Evolutionary conservation across 2,113 vertebrate species (phyloP).

Genomic region (Montifringilla adamsi): DNA sequence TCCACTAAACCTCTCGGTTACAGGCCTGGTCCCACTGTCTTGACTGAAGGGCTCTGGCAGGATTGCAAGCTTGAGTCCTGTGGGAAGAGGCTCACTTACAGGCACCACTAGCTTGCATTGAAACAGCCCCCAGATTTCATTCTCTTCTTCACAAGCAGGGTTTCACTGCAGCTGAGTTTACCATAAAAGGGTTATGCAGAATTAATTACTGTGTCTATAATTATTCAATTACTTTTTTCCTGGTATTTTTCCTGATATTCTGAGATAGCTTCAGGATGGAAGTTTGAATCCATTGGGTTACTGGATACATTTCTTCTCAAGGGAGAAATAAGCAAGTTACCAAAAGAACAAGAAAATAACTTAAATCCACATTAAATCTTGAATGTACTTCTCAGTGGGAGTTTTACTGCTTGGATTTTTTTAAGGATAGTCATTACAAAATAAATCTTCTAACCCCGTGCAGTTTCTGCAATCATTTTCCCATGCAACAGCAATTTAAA

Average conservation of each 20-base stretch:
- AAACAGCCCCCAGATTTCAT: background rate
- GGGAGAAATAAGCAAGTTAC: background rate
- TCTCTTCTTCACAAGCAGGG: background rate
- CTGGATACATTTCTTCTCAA: background rate
- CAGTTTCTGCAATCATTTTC: background rate
- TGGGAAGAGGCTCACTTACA: background rate
- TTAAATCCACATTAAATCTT: background rate
- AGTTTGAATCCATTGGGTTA: background rate
- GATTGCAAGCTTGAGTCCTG: background rate
- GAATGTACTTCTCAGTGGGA: background rate
- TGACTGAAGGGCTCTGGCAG: background rate
- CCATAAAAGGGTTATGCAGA: background rate
- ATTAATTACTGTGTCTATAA: background rate
- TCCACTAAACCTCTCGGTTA: background rate
- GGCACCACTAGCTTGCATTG: background rate
- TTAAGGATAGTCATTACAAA: background rate
- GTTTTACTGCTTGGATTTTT: background rate
- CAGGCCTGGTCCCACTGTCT: background rate
- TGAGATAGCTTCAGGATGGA: background rate
- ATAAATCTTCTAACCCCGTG: background rate
- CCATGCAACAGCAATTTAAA: background rate
- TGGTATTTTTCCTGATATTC: background rate
- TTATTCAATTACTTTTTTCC: background rate
- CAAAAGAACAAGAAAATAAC: background rate
- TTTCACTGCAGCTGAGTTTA: conserved; percentile 4